Conservation (phyloP, 2,113 vertebrate genomes). For the Varanus komodoensis region DNA sequence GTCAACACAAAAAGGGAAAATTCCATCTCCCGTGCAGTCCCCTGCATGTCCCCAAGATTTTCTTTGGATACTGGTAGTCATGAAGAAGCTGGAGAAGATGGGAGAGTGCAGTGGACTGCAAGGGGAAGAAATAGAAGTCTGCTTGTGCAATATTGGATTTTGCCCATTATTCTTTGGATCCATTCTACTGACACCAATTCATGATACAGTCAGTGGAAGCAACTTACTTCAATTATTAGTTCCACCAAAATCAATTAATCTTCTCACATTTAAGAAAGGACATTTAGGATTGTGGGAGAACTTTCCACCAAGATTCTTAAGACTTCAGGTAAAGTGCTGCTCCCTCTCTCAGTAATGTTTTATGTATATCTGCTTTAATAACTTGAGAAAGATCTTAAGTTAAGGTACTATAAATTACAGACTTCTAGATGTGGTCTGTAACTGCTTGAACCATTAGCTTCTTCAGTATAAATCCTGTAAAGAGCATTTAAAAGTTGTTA, state of each 20-base stretch:
- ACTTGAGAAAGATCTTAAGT: background rate
- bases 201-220: background rate
- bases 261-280: background rate
- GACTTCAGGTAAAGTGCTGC: conserved; percentile 7
- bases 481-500: background rate
- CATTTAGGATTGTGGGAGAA: conserved; percentile 15
- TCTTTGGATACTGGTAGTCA: background rate
- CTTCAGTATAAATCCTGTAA: background rate
- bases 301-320: background rate
- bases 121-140: background rate
- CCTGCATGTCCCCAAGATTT: background rate
- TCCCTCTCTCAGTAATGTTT: background rate
- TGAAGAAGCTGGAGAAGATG: too few relatives aligned
- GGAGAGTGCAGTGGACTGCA: background rate
- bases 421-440: background rate
- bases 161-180: background rate
- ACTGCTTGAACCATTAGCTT: background rate
- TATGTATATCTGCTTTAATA: conserved; percentile 13
- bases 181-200: background rate
- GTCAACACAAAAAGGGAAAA: background rate
- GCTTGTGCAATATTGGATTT: background rate
- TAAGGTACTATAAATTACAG: conserved; percentile 11
- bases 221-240: too few relatives aligned
- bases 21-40: background rate
- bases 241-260: background rate